phyloP scores from a whole-genome alignment of 2,888 invertebrate genomes.

The Drosophila mettleri region DNA sequence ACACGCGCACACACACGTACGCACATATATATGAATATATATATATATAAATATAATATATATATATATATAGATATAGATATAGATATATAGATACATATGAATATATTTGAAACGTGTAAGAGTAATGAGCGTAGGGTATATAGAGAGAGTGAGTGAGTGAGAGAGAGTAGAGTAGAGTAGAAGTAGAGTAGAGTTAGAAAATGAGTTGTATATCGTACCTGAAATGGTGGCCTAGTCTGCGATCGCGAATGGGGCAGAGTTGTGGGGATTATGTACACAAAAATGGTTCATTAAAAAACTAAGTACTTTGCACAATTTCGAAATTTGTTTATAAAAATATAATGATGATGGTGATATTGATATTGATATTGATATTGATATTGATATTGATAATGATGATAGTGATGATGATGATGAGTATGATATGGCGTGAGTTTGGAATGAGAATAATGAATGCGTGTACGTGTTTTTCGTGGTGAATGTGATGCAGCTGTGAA shows the following conservation, averaged over 20 bases:
- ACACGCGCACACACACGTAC: slow-evolving; percentile 1
- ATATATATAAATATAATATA: too few species aligned
- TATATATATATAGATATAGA: too few species aligned
- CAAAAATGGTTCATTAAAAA: slow-evolving; percentile 79
- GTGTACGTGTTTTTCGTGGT: slow-evolving; percentile 35
- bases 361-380: slow-evolving; percentile 24
- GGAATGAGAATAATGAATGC: slow-evolving; percentile 38
- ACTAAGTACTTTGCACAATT: slow-evolving; percentile 78
- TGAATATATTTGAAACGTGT: slow-evolving; percentile 27
- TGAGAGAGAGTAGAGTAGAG: slow-evolving; percentile 45
- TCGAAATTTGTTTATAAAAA: slow-evolving; percentile 66
- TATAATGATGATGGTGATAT: slow-evolving; percentile 36
- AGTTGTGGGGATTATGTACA: slow-evolving; percentile 82
- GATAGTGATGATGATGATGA: slow-evolving; percentile 31
- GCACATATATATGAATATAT: background rate
- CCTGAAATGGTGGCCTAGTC: slow-evolving; percentile 85
- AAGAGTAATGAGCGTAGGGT: slow-evolving; percentile 49
- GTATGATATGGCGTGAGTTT: slow-evolving; percentile 25
- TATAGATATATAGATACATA: slow-evolving; percentile 1
- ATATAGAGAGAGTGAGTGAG: slow-evolving; percentile 50
- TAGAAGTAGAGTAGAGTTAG: slow-evolving; percentile 49
- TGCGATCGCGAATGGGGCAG: slow-evolving; percentile 82
- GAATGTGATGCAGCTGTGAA: slow-evolving; percentile 41
- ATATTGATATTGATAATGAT: slow-evolving; percentile 24
- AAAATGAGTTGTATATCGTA: slow-evolving; percentile 83